Evolutionary conservation across 1,140 invertebrate genomes (phyloP), one percentile per base, ranked within the genome.

Genomic region (Drosophila jambulina): DNA sequence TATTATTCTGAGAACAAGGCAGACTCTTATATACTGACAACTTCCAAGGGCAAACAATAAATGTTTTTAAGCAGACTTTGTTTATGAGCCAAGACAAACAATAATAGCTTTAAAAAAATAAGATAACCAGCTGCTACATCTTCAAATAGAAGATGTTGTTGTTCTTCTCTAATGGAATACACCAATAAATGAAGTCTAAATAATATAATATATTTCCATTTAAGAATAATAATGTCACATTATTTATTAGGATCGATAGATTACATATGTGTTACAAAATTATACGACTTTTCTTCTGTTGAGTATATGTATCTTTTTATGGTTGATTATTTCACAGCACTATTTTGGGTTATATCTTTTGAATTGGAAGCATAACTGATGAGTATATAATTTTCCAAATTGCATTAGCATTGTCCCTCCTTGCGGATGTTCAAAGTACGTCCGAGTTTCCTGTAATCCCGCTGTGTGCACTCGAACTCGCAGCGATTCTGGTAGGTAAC

Each of bases 391-490:
- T 32, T 34, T 9, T 15, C 2, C n/a, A 21, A 34, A 17, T 29
- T 29, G 4, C n/a, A n/a, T 49, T 49, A 49, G 46, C 91, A 92
- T 3, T 60, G 4, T 3, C 83, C 91, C 46, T 42, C 32, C 0
- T 77, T 85, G 0, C 9, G 29, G n/a, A 92, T 56, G 8, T 72
- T 79, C 2, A 92, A 51, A 2, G 2, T 51, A 0, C 86, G 78
- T 34, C 83, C 77, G 25, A 92, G 60, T 40, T 65, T 77, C 43
- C 42, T 82, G 58, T 83, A 83, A 0, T 91, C 88, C 17, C 79
- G 70, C 57, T 92, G 91, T 0, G 88, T 83, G 34, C 91, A 92
- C 51, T 91, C 86, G 34, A 92, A 92, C 51, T 91, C 83, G 51
- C 91, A 92, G 25, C 86, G 85, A 81, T 91, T 92, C 12, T 74